Base-by-base conservation (phyloP, 2,888 invertebrate species). In the Ditula angustiorana region DNA sequence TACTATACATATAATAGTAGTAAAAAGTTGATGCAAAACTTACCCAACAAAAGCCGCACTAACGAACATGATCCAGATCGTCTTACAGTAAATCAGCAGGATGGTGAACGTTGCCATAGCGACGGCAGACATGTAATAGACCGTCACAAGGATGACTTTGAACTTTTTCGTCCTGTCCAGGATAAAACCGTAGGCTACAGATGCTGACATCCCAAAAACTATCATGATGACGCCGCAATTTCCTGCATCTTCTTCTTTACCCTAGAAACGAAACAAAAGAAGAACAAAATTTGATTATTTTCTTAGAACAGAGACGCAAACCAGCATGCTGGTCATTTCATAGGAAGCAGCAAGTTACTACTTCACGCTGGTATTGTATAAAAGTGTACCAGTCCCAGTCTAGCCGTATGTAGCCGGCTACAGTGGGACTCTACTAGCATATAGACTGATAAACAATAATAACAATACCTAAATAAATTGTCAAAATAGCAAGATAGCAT, bases 141-240 rank as follows among this genome's bases (percentile, higher is more conserved):
- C 93, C 16, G 67, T 65, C 21, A 74, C 66, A 1, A 84, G 86
- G 5, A 95, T 94, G 83, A 80, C 94, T 94, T 95, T 96, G 87
- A 94, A 96, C 63, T 90, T 92, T 72, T 94, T 94, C 2, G 95
- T 95, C 75, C 88, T 94, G 80, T 96, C 96, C 19, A 96, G 86
- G 77, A 94, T 88, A 47, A 94, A 76, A 5, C 96, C 96, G 68
- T 94, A 94, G 7, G 93, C 82, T 7, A 96, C 90, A 0, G 95
- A 94, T 3, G 95, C 95, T 5, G 93, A 68, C 85, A 96, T 94
- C 28, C 96, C 96, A 23, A 94, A 91, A 5, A 95, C 73, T 4
- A 95, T 94, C 58, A 96, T 93, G 0, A 92, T 86, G 16, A 95
- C 83, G 4, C 95, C 95, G 66, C 95, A 93, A 68, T 90, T 84